Base-by-base conservation (phyloP, 1,140 invertebrate species). In the Brachionus rubens region DNA sequence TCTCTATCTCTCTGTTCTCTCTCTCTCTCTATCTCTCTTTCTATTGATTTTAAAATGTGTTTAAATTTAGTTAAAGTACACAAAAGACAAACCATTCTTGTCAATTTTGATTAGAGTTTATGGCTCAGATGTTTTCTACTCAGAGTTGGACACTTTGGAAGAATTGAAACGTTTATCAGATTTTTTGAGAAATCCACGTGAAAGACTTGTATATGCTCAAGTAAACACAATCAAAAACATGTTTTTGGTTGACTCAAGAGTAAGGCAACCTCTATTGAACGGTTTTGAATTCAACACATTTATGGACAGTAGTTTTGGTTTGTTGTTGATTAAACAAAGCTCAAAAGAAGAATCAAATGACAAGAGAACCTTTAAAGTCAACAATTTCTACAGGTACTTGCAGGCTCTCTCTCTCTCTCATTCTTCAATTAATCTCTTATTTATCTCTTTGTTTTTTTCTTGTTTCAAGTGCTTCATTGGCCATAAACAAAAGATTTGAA, bases 91-190 rank as follows among this genome's bases (percentile, higher is more conserved):
- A 16, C 68, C 68, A 72, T 48, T 48, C 26, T 26, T 72, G 36
- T 72, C 50, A 48, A 12, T 72, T 5, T 72, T 54, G 26, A 21
- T 72, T 36, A 28, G 68, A 50, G 68, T 72, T 7, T 72, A 72
- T 54, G 68, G 68, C 10, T 72, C 68, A 50, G 68, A 72, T 72
- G 46, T 72, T 21, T 72, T 72, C 68, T 72, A 72, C 24, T 72
- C 68, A 10, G 68, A 72, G 24, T 33, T 72, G 14, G 68, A 72
- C 46, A 50, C 19, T 36, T 28, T 40, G 12, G 26, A 48, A 10
- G 30, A 72, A 46, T 50, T 72, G 30, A 48, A 72, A 21, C 43
- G 46, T 21, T 54, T 72, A 16, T 40, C 50, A 33, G 50, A 72
- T 21, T 72, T 50, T 50, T 21, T 72, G 9, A 36, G 46, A 21